Base-by-base conservation (phyloP, 2,113 vertebrate genomes). In the Fulmarus glacialis region DNA sequence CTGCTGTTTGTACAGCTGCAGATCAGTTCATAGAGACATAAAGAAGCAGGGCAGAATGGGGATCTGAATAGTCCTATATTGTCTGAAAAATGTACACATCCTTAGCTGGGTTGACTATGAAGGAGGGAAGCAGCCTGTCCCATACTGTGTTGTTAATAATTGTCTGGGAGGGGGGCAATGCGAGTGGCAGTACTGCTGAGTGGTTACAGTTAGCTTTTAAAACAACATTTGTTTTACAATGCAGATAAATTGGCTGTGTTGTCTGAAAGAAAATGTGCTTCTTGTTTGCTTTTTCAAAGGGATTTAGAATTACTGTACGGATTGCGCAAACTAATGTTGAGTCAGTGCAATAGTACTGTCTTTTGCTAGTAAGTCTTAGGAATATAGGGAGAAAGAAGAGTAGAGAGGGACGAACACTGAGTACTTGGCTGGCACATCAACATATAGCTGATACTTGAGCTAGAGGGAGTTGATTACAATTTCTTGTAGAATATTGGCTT, bases 1-100 rank as follows among this genome's bases (percentile, higher is more conserved):
- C 22, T 93, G 94, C 64, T 95, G 90, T 98, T 98, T 97, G 80
- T 91, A 83, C 87, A 94, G 97, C 92, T 96, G 96, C 95, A 84
- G 94, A 81, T 83, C 82, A 60, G 77, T 97, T 96, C 87, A 94
- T 78, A 77, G 89, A 88, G 80, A 82, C 83, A 71, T 90, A 78
- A 93, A 96, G 95, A 91, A 87, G 8, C 63, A 89, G 80, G 45
- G 53, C 66, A 73, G 79, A 93, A 94, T 81, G 87, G 77, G 53
- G 82, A 77, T 91, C 53, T 82, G 89, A 93, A 89, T 97, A 95
- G 96, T 92, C 75, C 68, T 87, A 3, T 73, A 87, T 85, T 96
- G 98, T 97, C 66, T 97, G 90, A 73, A 88, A 97, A 84, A 30
- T 89, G 63, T 94, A 67, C 29, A 9, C 87, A 63, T 95, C 93